These are phyloP conservation scores for Leiothrix lutea DNA, from an alignment of 2,113 vertebrate species.

Conservation along the genomic window DNA sequence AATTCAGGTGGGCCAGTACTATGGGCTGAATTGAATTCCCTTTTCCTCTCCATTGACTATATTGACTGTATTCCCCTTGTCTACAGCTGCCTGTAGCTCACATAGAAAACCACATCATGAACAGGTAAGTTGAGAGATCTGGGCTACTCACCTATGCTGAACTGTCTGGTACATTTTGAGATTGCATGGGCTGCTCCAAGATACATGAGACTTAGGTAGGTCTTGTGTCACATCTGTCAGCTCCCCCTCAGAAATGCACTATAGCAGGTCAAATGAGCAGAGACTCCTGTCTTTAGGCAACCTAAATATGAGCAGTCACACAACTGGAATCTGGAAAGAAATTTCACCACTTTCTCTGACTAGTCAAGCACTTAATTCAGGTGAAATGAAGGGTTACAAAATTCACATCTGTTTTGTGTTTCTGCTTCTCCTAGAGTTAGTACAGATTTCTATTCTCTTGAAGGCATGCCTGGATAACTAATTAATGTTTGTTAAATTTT, in stretches of 20 bases:
- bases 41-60: neutral
- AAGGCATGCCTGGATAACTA: neutral
- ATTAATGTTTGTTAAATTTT: neutral
- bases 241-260: neutral
- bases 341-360: neutral
- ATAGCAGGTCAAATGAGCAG: neutral
- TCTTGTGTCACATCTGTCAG: neutral
- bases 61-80: neutral
- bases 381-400: neutral
- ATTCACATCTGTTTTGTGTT: neutral
- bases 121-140: neutral
- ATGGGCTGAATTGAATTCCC: neutral
- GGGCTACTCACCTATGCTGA: neutral
- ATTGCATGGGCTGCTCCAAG: neutral
- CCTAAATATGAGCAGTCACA: neutral
- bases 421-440: neutral
- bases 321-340: neutral
- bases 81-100: neutral
- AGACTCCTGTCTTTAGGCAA: neutral
- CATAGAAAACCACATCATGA: neutral
- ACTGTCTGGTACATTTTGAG: neutral
- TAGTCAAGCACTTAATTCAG: neutral
- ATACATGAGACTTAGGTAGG: accelerated
- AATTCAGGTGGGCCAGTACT: neutral
- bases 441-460: neutral